Conservation (phyloP, 2,888 invertebrate genomes). For the Rhagonycha lutea region DNA sequence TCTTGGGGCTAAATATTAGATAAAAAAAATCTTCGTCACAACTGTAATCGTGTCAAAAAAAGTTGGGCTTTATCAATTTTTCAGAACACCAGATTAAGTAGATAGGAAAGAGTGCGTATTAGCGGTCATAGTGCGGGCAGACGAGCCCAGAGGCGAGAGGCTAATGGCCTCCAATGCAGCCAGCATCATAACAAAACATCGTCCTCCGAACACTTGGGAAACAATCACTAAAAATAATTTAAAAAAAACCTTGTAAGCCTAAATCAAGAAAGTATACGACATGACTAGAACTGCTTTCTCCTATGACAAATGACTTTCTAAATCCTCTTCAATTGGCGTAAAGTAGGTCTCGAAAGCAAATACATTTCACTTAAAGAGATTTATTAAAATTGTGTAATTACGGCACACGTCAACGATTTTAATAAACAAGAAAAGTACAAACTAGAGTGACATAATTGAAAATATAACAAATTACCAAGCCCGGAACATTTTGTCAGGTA, state of each 20-base stretch:
- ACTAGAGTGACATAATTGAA: not conserved
- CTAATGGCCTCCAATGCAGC: constrained; percentile 37
- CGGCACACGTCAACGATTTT: not conserved
- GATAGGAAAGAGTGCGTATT: constrained; percentile 8
- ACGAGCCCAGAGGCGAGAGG: constrained; percentile 41
- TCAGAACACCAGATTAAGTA: constrained; percentile 13
- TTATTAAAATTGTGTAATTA: not conserved
- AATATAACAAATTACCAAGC: not conserved
- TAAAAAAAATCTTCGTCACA: not conserved
- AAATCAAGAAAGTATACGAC: not conserved
- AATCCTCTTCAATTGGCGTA: constrained; percentile 12
- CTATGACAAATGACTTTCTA: constrained; percentile 24
- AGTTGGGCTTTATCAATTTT: constrained; percentile 12
- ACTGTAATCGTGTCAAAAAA: not conserved
- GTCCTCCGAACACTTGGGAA: not conserved
- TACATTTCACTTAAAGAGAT: not conserved
- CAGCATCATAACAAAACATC: constrained; percentile 13
- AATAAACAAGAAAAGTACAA: not conserved
- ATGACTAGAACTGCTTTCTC: constrained; percentile 26
- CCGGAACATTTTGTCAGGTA: not conserved
- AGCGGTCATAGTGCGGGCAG: constrained; percentile 42
- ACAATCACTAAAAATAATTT: not conserved
- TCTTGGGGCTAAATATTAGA: not conserved
- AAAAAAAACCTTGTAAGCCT: not conserved
- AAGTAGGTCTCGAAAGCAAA: constrained; percentile 20